Base-by-base conservation (phyloP, 2,888 invertebrate species). In the Torymus auratus region DNA sequence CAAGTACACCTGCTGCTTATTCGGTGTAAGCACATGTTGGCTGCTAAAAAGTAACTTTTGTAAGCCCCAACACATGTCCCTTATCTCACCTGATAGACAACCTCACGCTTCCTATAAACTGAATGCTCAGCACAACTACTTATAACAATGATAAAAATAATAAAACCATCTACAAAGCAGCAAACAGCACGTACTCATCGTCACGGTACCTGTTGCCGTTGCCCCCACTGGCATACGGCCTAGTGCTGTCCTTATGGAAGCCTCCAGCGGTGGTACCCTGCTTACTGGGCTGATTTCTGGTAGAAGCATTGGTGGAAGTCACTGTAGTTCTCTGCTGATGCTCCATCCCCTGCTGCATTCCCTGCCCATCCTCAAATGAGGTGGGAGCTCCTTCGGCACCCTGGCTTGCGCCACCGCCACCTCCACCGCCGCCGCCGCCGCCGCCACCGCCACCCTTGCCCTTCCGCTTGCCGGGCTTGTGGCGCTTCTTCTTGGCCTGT, bases 401-500 rank as follows among this genome's bases (percentile, higher is more conserved):
- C 77, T 93, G 93, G 41, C 41, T 41, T 90, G 93, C 92, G 4
- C 70, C 55, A 23, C 50, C 76, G 12, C 20, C 41, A 15, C n/a
- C 56, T 12, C 28, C 56, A 12, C 72, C 23, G 23, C 60, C 23
- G 2, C 41, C 41, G 64, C 50, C 3, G 52, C 12, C 52, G 12
- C 53, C 70, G 3, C 68, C 61, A n/a, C 73, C 74, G 91, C 92
- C 92, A 87, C 92, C 86, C 92, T 95, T 95, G 91, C 94, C 95
- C 93, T 96, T 96, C 92, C 96, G 96, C 91, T 96, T 96, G 86
- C 94, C 95, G 85, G 95, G 94, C 95, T 96, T 96, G 93, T 96
- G 96, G 86, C 96, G 94, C 92, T 96, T 97, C 93, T 96, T 96
- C 93, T 97, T 97, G 89, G 96, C 96, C 93, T 96, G 96, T 90